Conservation (phyloP, 1,140 invertebrate genomes). For the Platyura marginata region DNA sequence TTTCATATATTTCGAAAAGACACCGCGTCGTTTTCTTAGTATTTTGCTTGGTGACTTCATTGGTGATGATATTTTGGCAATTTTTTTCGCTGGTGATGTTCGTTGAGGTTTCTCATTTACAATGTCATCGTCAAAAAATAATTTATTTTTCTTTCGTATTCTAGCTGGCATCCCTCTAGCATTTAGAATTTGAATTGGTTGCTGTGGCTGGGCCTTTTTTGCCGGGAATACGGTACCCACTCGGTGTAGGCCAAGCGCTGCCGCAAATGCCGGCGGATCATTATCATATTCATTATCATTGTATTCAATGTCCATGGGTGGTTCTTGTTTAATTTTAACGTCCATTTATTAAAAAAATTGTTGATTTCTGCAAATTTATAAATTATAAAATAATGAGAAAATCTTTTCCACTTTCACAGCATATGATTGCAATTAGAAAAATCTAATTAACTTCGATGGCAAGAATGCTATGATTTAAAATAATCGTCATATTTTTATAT, state of each 20-base stretch:
- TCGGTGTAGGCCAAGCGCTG: constrained; percentile 55
- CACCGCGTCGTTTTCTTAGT: constrained; percentile 26
- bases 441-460: no score
- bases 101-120: constrained; percentile 56
- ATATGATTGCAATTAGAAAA: no score
- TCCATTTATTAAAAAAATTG: no score
- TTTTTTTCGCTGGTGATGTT: constrained; percentile 38
- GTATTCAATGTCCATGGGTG: background rate
- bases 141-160: constrained; percentile 74
- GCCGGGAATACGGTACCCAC: constrained; percentile 52
- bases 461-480: no score
- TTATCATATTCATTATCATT: constrained; percentile 36
- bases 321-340: background rate
- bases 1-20: constrained; percentile 18
- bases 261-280: constrained; percentile 46
- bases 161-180: constrained; percentile 73
- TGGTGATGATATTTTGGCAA: constrained; percentile 29
- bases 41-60: constrained; percentile 27
- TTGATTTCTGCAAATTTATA: no score
- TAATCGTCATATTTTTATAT: no score
- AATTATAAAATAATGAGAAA: no score
- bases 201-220: constrained; percentile 45
- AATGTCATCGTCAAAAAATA: constrained; percentile 84
- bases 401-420: no score
- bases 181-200: constrained; percentile 57